These are phyloP conservation scores for Zelostemma sp. DNA, from an alignment of 1,140 invertebrate species.

Conservation along the genomic window DNA sequence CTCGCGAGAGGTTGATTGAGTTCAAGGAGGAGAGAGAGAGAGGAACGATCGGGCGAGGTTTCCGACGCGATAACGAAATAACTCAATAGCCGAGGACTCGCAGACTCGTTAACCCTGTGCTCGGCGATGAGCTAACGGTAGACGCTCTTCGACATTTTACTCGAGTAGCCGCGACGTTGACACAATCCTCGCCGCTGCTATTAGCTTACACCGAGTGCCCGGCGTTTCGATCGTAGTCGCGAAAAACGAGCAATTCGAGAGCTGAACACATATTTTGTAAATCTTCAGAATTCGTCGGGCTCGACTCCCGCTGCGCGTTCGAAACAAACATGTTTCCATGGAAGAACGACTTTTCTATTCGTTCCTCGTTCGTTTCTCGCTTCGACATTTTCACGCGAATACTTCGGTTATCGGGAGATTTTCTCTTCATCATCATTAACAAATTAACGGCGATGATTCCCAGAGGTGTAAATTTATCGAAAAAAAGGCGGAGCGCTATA, in stretches of 20 bases:
- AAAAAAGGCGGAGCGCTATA: constrained; percentile 14
- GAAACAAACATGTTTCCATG: not conserved
- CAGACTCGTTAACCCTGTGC: constrained; percentile 47
- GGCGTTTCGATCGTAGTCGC: not conserved
- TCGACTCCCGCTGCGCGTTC: too few relatives aligned
- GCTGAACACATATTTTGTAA: not conserved
- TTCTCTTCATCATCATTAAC: not conserved
- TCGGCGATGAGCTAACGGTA: constrained; percentile 44
- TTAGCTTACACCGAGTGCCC: constrained; percentile 39
- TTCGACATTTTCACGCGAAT: not conserved
- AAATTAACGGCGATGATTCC: constrained; percentile 8
- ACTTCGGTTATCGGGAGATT: too few relatives aligned
- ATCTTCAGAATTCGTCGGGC: constrained; percentile 10
- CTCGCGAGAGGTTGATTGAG: constrained; percentile 51
- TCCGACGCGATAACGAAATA: constrained; percentile 44
- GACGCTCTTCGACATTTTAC: constrained; percentile 40
- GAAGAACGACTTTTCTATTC: not conserved
- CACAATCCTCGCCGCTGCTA: constrained; percentile 41
- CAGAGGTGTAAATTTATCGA: not conserved
- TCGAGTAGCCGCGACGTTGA: constrained; percentile 43
- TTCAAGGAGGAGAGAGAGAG: constrained; percentile 42
- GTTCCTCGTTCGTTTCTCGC: too few relatives aligned
- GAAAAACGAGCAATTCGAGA: constrained; percentile 1
- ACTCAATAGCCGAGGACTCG: constrained; percentile 48
- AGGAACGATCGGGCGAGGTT: constrained; percentile 25